These are phyloP conservation scores for Theodoxus fluviatilis DNA, from an alignment of 2,888 invertebrate genomes.

Conservation along the genomic window DNA sequence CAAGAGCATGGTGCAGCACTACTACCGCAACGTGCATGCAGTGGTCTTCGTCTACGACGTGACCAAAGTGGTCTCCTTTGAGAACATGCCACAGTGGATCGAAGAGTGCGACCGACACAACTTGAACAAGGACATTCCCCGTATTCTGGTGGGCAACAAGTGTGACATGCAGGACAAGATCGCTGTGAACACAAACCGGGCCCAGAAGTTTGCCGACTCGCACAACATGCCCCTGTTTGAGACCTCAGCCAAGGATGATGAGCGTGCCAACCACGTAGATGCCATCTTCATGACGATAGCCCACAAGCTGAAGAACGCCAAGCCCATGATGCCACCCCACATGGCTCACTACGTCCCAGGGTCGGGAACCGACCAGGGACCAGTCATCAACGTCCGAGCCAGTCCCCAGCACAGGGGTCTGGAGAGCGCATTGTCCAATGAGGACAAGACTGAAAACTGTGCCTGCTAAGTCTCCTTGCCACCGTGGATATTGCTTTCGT, in stretches of 20 bases:
- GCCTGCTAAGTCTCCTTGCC: conserved; percentile 42
- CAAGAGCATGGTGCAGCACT: conserved; percentile 83
- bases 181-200: conserved; percentile 75
- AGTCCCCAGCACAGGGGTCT: conserved; percentile 45
- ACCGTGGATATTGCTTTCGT: neutral
- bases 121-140: conserved; percentile 72
- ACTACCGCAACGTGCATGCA: conserved; percentile 84
- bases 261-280: conserved; percentile 78
- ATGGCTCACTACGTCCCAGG: conserved; percentile 36
- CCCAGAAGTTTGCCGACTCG: conserved; percentile 71
- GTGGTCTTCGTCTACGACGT: conserved; percentile 86
- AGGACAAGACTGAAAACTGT: conserved; percentile 45
- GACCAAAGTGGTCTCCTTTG: conserved; percentile 73
- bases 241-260: conserved; percentile 80
- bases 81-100: conserved; percentile 77
- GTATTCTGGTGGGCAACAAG: conserved; percentile 82
- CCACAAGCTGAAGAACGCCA: conserved; percentile 76
- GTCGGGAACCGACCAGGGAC: conserved; percentile 34
- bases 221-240: conserved; percentile 80
- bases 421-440: conserved; percentile 33
- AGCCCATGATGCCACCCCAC: conserved; percentile 70
- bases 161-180: conserved; percentile 73
- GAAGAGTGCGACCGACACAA: conserved; percentile 77
- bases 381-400: conserved; percentile 44
- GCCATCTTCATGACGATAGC: conserved; percentile 84